Conservation (phyloP, 2,797 vertebrate genomes). For the Gallinago solitaria region DNA sequence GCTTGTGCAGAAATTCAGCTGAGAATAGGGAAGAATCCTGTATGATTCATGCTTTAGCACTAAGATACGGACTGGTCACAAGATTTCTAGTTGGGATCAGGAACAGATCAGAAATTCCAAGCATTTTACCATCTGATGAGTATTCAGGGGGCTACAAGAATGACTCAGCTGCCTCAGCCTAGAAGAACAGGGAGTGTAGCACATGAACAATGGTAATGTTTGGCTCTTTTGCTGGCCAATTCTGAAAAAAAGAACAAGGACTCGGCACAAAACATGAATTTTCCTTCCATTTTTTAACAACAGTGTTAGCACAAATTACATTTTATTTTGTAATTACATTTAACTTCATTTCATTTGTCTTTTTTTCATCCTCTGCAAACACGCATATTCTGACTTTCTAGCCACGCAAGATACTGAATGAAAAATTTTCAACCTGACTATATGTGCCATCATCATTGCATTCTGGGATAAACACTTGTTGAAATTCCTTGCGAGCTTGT, state of each 20-base stretch:
- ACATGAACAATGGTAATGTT: background rate
- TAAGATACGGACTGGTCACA: background rate
- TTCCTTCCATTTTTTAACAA: background rate
- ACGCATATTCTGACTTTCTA: background rate
- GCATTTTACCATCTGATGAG: slow-evolving; percentile 21
- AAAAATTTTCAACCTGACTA: slow-evolving; percentile 84
- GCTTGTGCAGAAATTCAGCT: background rate
- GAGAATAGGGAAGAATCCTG: background rate
- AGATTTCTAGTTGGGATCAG: slow-evolving; percentile 3
- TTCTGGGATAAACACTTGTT: slow-evolving; percentile 95
- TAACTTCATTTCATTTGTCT: background rate
- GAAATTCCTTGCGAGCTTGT: slow-evolving; percentile 94
- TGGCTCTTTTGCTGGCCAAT: background rate
- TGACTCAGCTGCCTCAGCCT: slow-evolving; percentile 22
- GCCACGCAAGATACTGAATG: background rate
- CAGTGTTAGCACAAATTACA: background rate
- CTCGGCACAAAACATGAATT: background rate
- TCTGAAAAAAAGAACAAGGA: background rate
- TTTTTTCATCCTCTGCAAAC: background rate
- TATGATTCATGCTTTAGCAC: background rate
- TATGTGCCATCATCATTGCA: slow-evolving; percentile 96
- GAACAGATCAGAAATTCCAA: slow-evolving; percentile 33
- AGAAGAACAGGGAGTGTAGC: background rate
- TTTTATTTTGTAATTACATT: background rate
- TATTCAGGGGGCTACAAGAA: slow-evolving; percentile 1